A percentile compares a stretch with the other conserved stretches of the same genome.
phyloP scores from a whole-genome alignment of 2,888 invertebrate species.

The Coelinius sp. region DNA sequence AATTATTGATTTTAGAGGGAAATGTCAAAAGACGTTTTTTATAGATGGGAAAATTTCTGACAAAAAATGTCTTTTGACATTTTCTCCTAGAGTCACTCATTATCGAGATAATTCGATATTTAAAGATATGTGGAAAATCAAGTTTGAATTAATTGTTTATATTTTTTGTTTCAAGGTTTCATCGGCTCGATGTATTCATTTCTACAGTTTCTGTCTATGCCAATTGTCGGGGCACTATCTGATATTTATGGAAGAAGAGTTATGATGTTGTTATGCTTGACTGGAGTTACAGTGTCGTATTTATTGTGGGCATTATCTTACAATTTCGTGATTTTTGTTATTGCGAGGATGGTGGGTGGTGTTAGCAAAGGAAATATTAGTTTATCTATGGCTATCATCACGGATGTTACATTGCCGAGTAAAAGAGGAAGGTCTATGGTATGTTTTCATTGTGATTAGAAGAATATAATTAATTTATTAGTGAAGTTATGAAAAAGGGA shows the following conservation, averaged over 20 bases:
- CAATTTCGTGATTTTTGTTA: constrained; percentile 90
- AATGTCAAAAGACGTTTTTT: too few relatives aligned
- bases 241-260: constrained; percentile 95
- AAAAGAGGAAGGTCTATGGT: constrained; percentile 96
- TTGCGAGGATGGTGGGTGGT: constrained; percentile 94
- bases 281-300: constrained; percentile 90
- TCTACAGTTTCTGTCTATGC: constrained; percentile 94
- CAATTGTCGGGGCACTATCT: constrained; percentile 93
- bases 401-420: constrained; percentile 88
- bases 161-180: constrained; percentile 73
- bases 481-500: too few relatives aligned
- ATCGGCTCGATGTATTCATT: constrained; percentile 97
- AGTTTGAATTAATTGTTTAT: not conserved
- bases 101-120: too few relatives aligned
- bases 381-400: constrained; percentile 93
- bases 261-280: constrained; percentile 86
- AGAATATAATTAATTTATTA: not conserved
- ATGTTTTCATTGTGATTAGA: constrained; percentile 53
- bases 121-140: too few relatives aligned
- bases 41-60: too few relatives aligned
- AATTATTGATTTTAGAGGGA: too few relatives aligned
- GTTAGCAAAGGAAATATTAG: constrained; percentile 97
- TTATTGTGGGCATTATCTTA: constrained; percentile 90
- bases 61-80: too few relatives aligned
- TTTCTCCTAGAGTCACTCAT: too few relatives aligned